Percentiles rank a stretch among this genome's conserved stretches.
Conservation (phyloP, 92 coral and sea anemone genomes). For the Meandrina meandrites region DNA sequence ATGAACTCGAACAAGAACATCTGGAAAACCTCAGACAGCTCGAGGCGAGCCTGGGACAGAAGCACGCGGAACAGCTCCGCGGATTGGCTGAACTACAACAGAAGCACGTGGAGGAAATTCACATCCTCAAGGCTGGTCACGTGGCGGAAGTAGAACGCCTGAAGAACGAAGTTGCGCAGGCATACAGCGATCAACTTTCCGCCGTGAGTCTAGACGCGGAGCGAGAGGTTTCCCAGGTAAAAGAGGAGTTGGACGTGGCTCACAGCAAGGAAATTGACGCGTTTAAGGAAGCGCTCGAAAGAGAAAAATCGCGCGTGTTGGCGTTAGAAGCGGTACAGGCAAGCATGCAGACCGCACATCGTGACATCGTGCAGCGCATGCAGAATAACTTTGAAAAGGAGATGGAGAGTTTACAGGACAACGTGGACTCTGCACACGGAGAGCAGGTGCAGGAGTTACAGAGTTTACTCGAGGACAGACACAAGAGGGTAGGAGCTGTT, state of each 20-base stretch:
- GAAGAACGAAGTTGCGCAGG: conserved; percentile 61
- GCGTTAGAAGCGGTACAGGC: conserved; percentile 72
- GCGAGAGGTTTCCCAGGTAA: conserved; percentile 76
- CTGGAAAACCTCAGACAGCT: conserved; percentile 87
- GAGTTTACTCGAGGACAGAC: conserved; percentile 67
- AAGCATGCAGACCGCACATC: conserved; percentile 76
- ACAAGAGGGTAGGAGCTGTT: conserved; percentile 50
- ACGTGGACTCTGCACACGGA: conserved; percentile 87
- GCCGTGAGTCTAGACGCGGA: conserved; percentile 81
- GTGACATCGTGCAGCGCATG: conserved; percentile 58
- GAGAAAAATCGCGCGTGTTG: conserved; percentile 74
- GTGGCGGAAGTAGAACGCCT: conserved; percentile 59
- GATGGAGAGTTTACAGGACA: conserved; percentile 54
- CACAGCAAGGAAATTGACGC: conserved; percentile 76
- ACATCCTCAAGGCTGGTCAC: conserved; percentile 59
- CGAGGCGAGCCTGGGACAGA: conserved; percentile 78
- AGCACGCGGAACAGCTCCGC: conserved; percentile 85
- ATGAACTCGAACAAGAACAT: conserved; percentile 93
- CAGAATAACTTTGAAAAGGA: conserved; percentile 48
- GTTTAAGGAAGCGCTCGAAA: conserved; percentile 63
- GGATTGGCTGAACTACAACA: conserved; percentile 84
- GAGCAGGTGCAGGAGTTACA: conserved; percentile 75
- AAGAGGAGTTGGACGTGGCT: conserved; percentile 85
- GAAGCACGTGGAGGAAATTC: conserved; percentile 79
- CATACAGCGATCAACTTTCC: conserved; percentile 69